Conservation (phyloP, 1,140 invertebrate species). For the Drosophila insularis region DNA sequence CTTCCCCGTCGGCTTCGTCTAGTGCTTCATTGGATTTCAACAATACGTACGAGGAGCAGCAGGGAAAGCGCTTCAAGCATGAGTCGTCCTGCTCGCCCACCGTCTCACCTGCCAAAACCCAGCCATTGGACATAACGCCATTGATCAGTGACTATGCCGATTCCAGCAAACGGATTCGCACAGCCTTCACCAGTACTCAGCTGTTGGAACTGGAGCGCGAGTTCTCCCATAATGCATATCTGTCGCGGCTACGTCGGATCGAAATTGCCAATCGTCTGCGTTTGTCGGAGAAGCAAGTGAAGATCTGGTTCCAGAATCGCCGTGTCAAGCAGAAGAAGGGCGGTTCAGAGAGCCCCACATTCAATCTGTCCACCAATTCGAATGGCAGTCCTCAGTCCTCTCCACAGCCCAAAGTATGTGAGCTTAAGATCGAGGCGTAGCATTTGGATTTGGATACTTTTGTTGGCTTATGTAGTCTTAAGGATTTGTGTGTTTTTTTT, state of each 20-base stretch:
- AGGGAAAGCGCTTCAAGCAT: conserved; percentile 66
- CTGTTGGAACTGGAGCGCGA: conserved; percentile 95
- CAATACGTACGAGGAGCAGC: conserved; percentile 54
- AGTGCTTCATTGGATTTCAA: conserved; percentile 63
- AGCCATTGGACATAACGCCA: conserved; percentile 84
- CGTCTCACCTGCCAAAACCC: conserved; percentile 69
- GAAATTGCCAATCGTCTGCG: conserved; percentile 95
- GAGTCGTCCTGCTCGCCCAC: conserved; percentile 73
- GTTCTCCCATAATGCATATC: conserved; percentile 94
- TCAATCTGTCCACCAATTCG: conserved; percentile 66
- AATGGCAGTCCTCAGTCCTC: conserved; percentile 54
- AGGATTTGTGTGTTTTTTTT: conserved; percentile 29
- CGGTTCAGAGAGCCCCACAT: conserved; percentile 83
- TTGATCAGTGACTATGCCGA: conserved; percentile 83
- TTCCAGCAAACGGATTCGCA: conserved; percentile 92
- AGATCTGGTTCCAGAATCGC: conserved; percentile 96
- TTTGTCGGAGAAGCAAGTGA: conserved; percentile 96
- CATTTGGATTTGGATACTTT: background rate
- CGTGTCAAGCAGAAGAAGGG: conserved; percentile 96
- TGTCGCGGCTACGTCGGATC: conserved; percentile 93
- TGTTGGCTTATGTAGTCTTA: conserved; percentile 13
- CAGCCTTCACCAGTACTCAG: conserved; percentile 96
- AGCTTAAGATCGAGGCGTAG: conserved; percentile 56
- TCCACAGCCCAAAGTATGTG: conserved; percentile 28
- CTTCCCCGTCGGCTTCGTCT: conserved; percentile 73